Evolutionary conservation across 2,797 vertebrate genomes (phyloP), one percentile per base, ranked within the genome.

Genomic region (Parauchenoglanis ngamensis): DNA sequence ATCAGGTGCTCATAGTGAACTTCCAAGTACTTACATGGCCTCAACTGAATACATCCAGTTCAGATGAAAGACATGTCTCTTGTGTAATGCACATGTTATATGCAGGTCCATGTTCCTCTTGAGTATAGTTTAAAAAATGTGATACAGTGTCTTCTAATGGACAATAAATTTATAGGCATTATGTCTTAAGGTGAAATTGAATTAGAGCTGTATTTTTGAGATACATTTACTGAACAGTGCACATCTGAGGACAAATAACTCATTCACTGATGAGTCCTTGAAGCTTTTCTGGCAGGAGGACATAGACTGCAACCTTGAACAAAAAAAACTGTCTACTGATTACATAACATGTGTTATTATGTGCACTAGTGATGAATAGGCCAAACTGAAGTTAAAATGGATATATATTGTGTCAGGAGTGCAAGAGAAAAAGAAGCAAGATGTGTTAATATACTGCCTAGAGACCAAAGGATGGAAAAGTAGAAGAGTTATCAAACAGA

Each of bases 191-290:
- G 31, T 19, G 1, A 80, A 61, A 79, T 79, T 40, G 44, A 61
- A 61, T 61, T 44, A 44, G 35, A 61, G 19, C 7, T 46, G 7
- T 85, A 6, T 35, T 61, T 75, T 63, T 35, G 23, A 75, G 44
- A 63, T 54, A 35, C 25, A 63, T 73, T 87, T 73, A 15, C 15
- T 59, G 17, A 46, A 40, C 65, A 15, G 19, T 46, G 19, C 35
- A 31, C 56, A n/a, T 56, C 44, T 19, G 28, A 72, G 63, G n/a
- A 49, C 80, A 40, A 73, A 25, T 76, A 35, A 57, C 19, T 31
- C 10, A 76, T 76, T 83, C 54, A 57, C 15, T 77, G 59, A 68
- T 57, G 17, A 87, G 70, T 67, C 77, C 44, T 81, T 72, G 19
- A 65, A 70, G 54, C 7, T 65, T 44, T 75, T 83, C 46, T 87